phyloP scores from a whole-genome alignment of 2,113 vertebrate genomes.

The Erpornis zantholeuca region DNA sequence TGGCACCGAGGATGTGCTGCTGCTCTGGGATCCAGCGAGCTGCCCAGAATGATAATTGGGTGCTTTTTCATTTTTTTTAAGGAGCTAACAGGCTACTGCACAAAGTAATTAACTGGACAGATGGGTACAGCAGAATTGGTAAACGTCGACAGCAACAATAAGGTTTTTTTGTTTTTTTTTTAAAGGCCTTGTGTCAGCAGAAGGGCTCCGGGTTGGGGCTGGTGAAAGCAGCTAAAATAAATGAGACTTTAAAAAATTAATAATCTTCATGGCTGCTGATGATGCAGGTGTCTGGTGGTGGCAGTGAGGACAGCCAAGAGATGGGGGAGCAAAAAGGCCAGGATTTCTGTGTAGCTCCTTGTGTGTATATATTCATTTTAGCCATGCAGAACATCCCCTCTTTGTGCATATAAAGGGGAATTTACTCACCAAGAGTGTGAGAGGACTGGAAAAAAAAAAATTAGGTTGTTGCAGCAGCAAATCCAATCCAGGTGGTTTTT shows the following conservation, averaged over 20 bases:
- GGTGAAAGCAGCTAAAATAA: background rate
- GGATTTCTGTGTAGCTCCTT: background rate
- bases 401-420: background rate
- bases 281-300: background rate
- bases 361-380: background rate
- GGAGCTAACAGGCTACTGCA: conserved; percentile 27
- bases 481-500: background rate
- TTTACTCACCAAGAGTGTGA: background rate
- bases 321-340: background rate
- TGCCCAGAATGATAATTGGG: conserved; percentile 59
- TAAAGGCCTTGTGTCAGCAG: conserved; percentile 21
- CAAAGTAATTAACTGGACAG: conserved; percentile 67
- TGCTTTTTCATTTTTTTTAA: background rate
- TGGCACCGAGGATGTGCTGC: background rate
- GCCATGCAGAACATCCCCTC: background rate
- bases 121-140: conserved; percentile 32
- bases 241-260: background rate
- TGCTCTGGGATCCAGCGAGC: background rate
- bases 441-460: background rate
- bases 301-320: background rate
- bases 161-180: background rate
- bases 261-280: background rate
- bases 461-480: background rate
- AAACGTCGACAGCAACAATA: background rate
- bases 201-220: background rate